Evolutionary conservation across 92 coral and sea anemone genomes (phyloP), one percentile per base, ranked within the genome.

Genomic region (Bergia sp.): DNA sequence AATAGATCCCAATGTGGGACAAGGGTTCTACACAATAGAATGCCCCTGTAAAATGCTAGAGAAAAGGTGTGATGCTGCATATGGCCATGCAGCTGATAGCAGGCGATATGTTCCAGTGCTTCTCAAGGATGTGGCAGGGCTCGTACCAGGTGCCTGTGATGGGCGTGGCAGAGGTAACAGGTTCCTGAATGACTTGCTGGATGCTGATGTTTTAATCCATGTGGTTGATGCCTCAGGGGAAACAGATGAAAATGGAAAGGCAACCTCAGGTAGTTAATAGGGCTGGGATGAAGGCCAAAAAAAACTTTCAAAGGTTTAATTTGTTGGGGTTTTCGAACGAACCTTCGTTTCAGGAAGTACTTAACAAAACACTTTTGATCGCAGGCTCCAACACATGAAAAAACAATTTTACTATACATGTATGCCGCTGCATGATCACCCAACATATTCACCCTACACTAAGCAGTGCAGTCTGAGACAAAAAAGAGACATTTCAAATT

Each of bases 101-200:
- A 79, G 85, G 81, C 89, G 98, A 47, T 93, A 91, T 90, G 89
- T 93, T 16, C 98, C 98, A 43, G 96, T 95, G 16, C 58, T 95
- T 84, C 89, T 95, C 49, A 95, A 95, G 79, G 98, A 95, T 86
- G 96, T 95, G 7, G 98, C 97, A 39, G 98, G 98, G 21, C 82
- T 95, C 20, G 98, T 95, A 16, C 98, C 98, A 1, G 98, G 98
- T n/a, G 98, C 98, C 15, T 95, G 95, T 76, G 94, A 95, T 37
- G 98, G 96, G 49, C 90, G 98, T 13, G 98, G 96, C 57, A 86
- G 92, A 85, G 98, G 98, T 40, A 95, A 95, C 80, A 93, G 89
- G 81, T 93, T 95, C 80, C 86, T 95, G 80, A 95, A 91, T 93
- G 98, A 95, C 79, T 84, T 95, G 90, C 83, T 95, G 73, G 98